Evolutionary conservation across 2,888 invertebrate species (phyloP).

Genomic region (Ormyrus rosae): DNA sequence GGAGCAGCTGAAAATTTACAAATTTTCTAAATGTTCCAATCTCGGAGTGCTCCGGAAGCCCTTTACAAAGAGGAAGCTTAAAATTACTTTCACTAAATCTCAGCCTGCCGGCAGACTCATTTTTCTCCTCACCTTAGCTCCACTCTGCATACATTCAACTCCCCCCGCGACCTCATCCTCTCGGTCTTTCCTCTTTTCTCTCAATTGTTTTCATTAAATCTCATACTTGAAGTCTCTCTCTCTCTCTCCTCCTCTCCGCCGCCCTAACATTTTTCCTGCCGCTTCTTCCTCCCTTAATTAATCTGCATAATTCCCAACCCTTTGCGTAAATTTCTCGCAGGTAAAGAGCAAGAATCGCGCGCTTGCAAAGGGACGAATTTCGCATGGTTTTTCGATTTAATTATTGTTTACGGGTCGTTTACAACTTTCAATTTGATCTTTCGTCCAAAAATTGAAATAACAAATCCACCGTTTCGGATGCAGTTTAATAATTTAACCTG

Average conservation of each 20-base stretch:
- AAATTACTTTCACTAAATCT: slow-evolving; percentile 56
- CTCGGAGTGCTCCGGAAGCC: slow-evolving; percentile 11
- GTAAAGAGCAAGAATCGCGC: no score
- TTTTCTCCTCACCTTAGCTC: slow-evolving; percentile 20
- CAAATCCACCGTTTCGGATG: no score
- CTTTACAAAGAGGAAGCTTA: slow-evolving; percentile 50
- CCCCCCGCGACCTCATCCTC: neutral
- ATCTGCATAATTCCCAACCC: slow-evolving; percentile 21
- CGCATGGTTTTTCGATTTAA: no score
- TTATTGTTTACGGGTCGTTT: no score
- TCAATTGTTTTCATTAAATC: no score
- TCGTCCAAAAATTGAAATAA: no score
- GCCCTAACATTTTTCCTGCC: neutral
- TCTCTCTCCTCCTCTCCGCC: neutral
- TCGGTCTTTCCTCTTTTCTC: neutral
- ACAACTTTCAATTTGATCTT: no score
- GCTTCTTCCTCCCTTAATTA: slow-evolving; percentile 32
- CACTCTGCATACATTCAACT: slow-evolving; percentile 30
- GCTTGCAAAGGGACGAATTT: no score
- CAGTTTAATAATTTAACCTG: no score
- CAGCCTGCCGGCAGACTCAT: slow-evolving; percentile 34
- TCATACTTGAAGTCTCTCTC: neutral
- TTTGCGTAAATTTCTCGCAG: neutral
- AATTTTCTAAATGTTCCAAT: slow-evolving; percentile 43
- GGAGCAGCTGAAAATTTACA: slow-evolving; percentile 34